Percentiles rank a stretch among this genome's conserved stretches.
These are phyloP conservation scores for Rhyacophila brunnea DNA, from an alignment of 1,140 invertebrate genomes.

Conservation along the genomic window DNA sequence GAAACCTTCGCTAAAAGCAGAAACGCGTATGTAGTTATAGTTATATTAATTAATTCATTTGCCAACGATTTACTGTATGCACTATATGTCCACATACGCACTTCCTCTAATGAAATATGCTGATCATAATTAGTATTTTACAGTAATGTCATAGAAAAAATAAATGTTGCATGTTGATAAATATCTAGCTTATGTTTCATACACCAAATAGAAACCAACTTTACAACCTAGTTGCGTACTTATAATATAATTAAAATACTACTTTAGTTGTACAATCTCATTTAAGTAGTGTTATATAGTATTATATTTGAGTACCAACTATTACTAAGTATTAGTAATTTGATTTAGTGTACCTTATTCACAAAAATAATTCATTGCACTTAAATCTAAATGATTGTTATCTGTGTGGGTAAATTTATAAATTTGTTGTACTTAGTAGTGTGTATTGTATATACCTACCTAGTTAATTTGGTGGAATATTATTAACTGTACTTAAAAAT, in stretches of 20 bases:
- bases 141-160: not conserved
- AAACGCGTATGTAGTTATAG: no score
- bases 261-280: no score
- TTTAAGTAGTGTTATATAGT: no score
- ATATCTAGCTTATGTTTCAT: not conserved
- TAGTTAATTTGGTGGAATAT: no score
- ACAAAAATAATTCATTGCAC: conserved; percentile 2
- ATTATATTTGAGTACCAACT: no score
- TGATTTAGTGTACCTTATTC: not conserved
- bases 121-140: not conserved
- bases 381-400: not conserved
- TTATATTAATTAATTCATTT: no score
- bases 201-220: not conserved
- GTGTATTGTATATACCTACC: no score
- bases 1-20: no score
- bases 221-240: not conserved
- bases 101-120: not conserved
- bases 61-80: not conserved
- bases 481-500: no score
- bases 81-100: conserved; percentile 3
- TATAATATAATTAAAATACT: not conserved
- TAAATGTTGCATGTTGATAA: not conserved
- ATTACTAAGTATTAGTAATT: not conserved
- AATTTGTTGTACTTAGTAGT: no score
- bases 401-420: no score